phyloP scores from a whole-genome alignment of 1,140 invertebrate genomes.

The Ips nitidus region DNA sequence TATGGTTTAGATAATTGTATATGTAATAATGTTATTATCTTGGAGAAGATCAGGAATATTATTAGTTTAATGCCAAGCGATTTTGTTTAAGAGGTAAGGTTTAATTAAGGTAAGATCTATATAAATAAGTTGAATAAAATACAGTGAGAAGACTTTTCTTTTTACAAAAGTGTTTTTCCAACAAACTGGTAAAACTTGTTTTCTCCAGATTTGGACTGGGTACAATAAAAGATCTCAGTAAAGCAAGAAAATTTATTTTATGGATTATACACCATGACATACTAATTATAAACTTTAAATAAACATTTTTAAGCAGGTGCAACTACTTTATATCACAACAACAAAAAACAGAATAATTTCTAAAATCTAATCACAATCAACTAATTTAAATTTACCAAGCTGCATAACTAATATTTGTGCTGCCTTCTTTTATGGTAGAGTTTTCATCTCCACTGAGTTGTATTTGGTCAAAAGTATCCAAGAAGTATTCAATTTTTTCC shows the following conservation, averaged over 20 bases:
- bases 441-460: slow-evolving; percentile 39
- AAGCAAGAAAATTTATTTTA: too few relatives aligned
- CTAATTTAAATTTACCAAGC: slow-evolving; percentile 43
- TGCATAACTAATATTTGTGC: slow-evolving; percentile 50
- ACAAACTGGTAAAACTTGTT: too few relatives aligned
- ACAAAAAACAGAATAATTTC: too few relatives aligned
- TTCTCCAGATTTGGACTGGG: too few relatives aligned
- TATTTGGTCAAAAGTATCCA: slow-evolving; percentile 48
- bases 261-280: too few relatives aligned
- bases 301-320: too few relatives aligned
- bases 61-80: slow-evolving; percentile 46
- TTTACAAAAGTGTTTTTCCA: background rate
- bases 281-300: background rate
- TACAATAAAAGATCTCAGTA: too few relatives aligned
- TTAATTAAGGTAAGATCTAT: background rate
- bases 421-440: slow-evolving; percentile 42
- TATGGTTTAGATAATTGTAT: slow-evolving; percentile 46
- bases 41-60: slow-evolving; percentile 46
- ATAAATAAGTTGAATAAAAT: background rate
- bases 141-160: background rate
- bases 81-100: slow-evolving; percentile 32
- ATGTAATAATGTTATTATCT: slow-evolving; percentile 48
- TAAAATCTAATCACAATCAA: too few relatives aligned
- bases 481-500: slow-evolving; percentile 55
- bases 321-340: too few relatives aligned